Evolutionary conservation across 2,888 invertebrate species (phyloP), one percentile per base, ranked within the genome.

Genomic region (Ypsolopha scabrella): DNA sequence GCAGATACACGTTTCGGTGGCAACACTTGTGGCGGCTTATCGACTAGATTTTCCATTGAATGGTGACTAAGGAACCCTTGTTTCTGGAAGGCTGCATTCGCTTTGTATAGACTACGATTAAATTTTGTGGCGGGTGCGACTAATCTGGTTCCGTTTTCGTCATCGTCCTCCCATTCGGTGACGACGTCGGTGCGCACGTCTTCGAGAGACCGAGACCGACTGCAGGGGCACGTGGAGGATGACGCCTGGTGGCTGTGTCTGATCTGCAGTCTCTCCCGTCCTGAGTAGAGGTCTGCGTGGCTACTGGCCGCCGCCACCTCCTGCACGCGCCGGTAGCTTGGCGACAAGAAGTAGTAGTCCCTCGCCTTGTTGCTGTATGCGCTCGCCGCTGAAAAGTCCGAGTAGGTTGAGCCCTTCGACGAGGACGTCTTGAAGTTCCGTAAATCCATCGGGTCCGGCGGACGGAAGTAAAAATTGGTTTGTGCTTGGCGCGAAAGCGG

Each of bases 1-100:
- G 77, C 81, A 64, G 87, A 80, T 65, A 80, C 74, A 65, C 88
- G 82, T 80, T 88, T 87, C 64, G 83, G 82, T 57, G 82, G 77
- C 58, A 83, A 68, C 64, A 87, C 71, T 63, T 87, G 82, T 56
- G 85, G 88, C 55, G 80, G 74, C 63, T 85, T 80, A 60, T 89
- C 89, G 59, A 80, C 89, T 57, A 92, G 80, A 73, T 92, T 92
- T 70, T 93, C 92, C 90, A 92, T 91, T 0, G 92, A 92, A 57
- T 91, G 88, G 45, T 92, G 83, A n/a, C 88, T 87, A 53, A 85
- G 75, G 57, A 85, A 85, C 58, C 79, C 76, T 62, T 85, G 82
- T 55, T 85, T 85, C 68, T 82, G 76, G 58, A 85, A 79, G 51
- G 72, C 58, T 7, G 69, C 61, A 57, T 72, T 76, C 45, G 70